phyloP scores from a whole-genome alignment of 2,113 vertebrate genomes.

The Australoheros scitulus region DNA sequence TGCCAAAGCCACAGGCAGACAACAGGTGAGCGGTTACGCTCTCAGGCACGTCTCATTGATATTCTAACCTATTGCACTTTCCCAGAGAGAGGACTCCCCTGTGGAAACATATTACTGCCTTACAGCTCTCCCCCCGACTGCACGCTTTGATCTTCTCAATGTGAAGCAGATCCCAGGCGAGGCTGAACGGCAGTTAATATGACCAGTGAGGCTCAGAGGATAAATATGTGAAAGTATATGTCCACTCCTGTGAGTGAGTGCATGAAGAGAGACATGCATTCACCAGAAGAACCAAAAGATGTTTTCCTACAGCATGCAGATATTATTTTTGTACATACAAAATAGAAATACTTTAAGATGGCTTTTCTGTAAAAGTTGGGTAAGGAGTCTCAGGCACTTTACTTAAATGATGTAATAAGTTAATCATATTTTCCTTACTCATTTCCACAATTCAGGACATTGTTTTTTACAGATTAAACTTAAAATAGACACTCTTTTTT shows the following conservation, averaged over 20 bases:
- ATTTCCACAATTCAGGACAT: too few species aligned
- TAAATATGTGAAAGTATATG: conserved; percentile 2
- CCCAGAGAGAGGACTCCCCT: conserved; percentile 73
- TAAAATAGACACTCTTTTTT: not conserved
- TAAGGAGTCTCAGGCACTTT: too few species aligned
- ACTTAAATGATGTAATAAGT: too few species aligned
- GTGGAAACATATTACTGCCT: conserved; percentile 72
- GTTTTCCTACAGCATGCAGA: not conserved
- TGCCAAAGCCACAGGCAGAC: conserved; percentile 63
- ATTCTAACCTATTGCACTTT: conserved; percentile 84
- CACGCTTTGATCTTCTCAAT: conserved; percentile 74
- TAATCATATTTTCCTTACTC: too few species aligned
- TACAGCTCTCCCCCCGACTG: conserved; percentile 19
- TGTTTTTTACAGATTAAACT: not conserved
- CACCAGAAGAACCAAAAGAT: not conserved
- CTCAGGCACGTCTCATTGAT: conserved; percentile 77
- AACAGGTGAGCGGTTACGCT: conserved; percentile 79
- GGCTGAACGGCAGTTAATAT: conserved; percentile 48
- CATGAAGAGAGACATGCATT: not conserved
- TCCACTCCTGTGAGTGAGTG: not conserved
- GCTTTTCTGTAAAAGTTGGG: not conserved
- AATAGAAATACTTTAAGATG: not conserved
- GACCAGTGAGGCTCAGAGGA: conserved; percentile 39
- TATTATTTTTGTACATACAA: not conserved
- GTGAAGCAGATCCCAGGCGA: conserved; percentile 71